Percentiles rank a stretch among this genome's conserved stretches.
phyloP scores from a whole-genome alignment of 2,113 vertebrate genomes.

The Lasiurus borealis region DNA sequence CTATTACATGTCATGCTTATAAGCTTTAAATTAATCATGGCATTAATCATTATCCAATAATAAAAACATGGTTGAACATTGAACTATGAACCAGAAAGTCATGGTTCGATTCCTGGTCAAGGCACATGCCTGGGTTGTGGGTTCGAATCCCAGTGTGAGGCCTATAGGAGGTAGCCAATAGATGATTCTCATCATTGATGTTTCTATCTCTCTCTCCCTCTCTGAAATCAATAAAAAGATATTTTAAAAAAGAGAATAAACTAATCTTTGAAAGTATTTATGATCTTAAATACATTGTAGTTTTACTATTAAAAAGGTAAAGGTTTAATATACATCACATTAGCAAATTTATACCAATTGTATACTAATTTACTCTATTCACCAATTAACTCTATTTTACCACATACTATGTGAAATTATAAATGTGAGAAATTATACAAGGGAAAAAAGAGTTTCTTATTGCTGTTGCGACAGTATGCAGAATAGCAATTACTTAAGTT shows the following conservation, averaged over 20 bases:
- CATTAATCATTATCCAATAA: neutral
- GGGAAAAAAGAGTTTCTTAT: neutral
- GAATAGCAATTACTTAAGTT: neutral
- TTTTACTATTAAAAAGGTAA: conserved; percentile 37
- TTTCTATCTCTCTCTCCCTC: too few relatives aligned
- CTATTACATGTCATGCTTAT: neutral
- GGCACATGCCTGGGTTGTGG: too few relatives aligned
- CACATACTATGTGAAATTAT: neutral
- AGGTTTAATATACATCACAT: neutral
- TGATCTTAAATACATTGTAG: neutral
- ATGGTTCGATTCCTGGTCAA: too few relatives aligned
- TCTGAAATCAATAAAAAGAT: too few relatives aligned
- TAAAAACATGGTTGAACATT: neutral
- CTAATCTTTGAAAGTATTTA: conserved; percentile 10
- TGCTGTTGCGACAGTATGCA: neutral
- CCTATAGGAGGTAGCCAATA: too few relatives aligned
- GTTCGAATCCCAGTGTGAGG: too few relatives aligned
- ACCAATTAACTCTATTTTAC: conserved; percentile 23
- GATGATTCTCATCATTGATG: too few relatives aligned
- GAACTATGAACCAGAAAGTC: too few relatives aligned
- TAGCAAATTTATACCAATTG: conserved; percentile 21
- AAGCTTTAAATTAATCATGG: conserved; percentile 58
- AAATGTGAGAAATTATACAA: conserved; percentile 37
- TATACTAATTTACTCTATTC: neutral
- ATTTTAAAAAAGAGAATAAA: neutral